Conservation (phyloP, 2,113 vertebrate genomes). For the Tauraco erythrolophus region DNA sequence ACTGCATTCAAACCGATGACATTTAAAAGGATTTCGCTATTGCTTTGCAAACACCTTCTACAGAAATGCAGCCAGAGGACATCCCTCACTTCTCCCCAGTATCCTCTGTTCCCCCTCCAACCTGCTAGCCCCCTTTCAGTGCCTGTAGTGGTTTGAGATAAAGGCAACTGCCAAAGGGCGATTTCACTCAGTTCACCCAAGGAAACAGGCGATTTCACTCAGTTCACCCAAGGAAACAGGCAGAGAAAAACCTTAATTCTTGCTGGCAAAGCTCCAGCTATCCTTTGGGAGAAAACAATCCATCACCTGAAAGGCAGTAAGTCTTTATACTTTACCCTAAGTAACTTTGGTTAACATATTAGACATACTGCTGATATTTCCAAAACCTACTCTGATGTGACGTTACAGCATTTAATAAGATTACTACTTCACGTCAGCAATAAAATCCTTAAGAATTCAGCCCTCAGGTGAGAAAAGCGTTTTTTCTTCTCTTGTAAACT, state of each 20-base stretch:
- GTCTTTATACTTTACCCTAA: conserved; percentile 6
- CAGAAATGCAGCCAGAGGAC: conserved; percentile 42
- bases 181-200: conserved; percentile 9
- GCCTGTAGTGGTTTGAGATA: background rate
- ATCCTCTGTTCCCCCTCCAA: background rate
- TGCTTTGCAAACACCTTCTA: background rate
- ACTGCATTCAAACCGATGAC: conserved; percentile 34
- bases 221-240: background rate
- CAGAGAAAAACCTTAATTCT: conserved; percentile 17
- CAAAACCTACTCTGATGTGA: background rate
- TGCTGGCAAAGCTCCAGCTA: background rate
- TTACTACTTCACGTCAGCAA: conserved; percentile 12
- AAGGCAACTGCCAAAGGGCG: conserved; percentile 39
- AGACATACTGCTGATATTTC: background rate
- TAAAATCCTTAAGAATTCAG: background rate
- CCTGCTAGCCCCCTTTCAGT: background rate
- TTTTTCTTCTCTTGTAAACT: background rate
- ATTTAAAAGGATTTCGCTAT: conserved; percentile 42
- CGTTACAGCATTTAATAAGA: conserved; percentile 1
- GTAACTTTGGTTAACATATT: background rate
- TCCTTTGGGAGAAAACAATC: conserved; percentile 19
- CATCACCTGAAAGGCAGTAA: background rate
- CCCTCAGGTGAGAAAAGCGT: background rate
- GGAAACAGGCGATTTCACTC: conserved; percentile 11
- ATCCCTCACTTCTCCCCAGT: background rate